Evolutionary conservation across 1,140 invertebrate species (phyloP), one percentile per base, ranked within the genome.

Genomic region (Ostrea edulis): DNA sequence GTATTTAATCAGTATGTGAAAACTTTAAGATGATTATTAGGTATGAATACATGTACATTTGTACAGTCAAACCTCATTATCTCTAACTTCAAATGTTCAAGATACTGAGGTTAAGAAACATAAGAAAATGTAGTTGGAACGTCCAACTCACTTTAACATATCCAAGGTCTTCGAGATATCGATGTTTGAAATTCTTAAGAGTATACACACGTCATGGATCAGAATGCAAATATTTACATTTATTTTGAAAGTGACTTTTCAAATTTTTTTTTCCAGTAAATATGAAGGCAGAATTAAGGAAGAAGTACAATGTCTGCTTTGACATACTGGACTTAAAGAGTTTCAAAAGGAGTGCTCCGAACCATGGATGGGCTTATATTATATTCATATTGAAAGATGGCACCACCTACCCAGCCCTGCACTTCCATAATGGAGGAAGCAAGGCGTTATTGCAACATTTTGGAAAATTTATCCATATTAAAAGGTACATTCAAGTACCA

Each of bases 361-460:
- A 92, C 81, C 92, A 93, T 90, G 93, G 94, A 8, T 95, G 94
- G 93, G 91, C 93, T n/a, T 93, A 95, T 55, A 91, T 95, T 12
- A 95, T 95, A 58, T 95, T 95, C 87, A 93, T 95, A 44, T 92
- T 95, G 20, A 95, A 97, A 92, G 97, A 97, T 92, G 97, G 97
- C 14, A 96, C 97, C 0, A 96, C 96, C 87, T 97, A 97, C 90
- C 97, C 97, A 89, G 97, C 97, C 20, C 97, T 97, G 92, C 97
- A 98, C 92, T 98, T 98, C 95, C 97, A 98, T 93, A 96, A 97
- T 92, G 97, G 97, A 12, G 98, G 98, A 90, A 97, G 97, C 9
- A 97, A 97, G 92, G 96, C 96, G 88, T 97, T 98, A 93, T 95
- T 98, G 11, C 96, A 96, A 86, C 93, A 95, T 55, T 88, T 96